These are phyloP conservation scores for Cantharis nigra DNA, from an alignment of 2,888 invertebrate genomes.

Conservation along the genomic window DNA sequence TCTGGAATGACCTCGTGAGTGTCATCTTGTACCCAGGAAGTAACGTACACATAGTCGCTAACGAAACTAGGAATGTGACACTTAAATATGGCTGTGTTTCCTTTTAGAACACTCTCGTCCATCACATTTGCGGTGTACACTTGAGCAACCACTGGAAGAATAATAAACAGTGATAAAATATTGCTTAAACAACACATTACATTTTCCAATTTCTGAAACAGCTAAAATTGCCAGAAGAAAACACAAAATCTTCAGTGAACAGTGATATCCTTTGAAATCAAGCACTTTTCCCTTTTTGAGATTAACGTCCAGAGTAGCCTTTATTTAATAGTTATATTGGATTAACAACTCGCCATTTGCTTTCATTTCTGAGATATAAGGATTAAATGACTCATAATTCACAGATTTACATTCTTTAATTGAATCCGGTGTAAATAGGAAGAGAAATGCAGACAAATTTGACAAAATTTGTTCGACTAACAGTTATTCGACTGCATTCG, in stretches of 20 bases:
- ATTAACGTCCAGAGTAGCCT: too few relatives aligned
- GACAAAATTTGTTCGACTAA: too few relatives aligned
- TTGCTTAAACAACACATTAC: neutral
- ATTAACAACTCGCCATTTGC: too few relatives aligned
- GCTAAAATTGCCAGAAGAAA: neutral
- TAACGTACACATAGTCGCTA: constrained; percentile 84
- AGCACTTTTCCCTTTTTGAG: too few relatives aligned
- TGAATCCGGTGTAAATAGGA: too few relatives aligned
- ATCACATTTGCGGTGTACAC: constrained; percentile 87
- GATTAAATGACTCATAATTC: too few relatives aligned
- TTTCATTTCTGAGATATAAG: too few relatives aligned
- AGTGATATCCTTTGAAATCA: too few relatives aligned
- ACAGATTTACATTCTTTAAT: too few relatives aligned
- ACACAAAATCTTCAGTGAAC: neutral
- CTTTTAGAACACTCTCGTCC: constrained; percentile 89
- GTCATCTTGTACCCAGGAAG: constrained; percentile 85
- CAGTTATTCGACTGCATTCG: too few relatives aligned
- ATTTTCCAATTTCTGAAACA: neutral
- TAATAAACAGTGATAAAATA: constrained; percentile 1
- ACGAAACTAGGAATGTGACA: constrained; percentile 94
- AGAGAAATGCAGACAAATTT: too few relatives aligned
- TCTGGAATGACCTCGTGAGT: constrained; percentile 64
- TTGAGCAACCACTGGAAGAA: constrained; percentile 81
- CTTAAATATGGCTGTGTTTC: constrained; percentile 89
- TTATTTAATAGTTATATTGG: too few relatives aligned